Percentiles rank a stretch among this genome's conserved stretches.
These are phyloP conservation scores for Chrysoperla carnea DNA, from an alignment of 1,140 invertebrate genomes.

Conservation along the genomic window DNA sequence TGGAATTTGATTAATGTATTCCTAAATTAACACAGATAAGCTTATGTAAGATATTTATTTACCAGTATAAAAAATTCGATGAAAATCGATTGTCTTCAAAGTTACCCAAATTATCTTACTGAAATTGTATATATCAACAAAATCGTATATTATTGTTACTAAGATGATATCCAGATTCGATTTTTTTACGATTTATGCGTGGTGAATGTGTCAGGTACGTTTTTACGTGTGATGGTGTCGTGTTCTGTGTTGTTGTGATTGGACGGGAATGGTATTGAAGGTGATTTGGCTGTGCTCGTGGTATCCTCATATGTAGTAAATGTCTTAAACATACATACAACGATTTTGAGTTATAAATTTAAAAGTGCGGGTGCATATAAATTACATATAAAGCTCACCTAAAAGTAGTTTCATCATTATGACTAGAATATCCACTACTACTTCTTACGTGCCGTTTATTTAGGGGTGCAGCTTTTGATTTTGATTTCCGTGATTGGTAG, in stretches of 20 bases:
- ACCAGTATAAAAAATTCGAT: too few relatives aligned
- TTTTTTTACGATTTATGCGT: neutral
- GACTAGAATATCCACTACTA: slow-evolving; percentile 56
- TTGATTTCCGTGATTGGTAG: slow-evolving; percentile 41
- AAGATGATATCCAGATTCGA: neutral
- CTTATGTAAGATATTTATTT: too few relatives aligned
- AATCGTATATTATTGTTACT: slow-evolving; percentile 1
- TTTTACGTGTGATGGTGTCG: neutral
- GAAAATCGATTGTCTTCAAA: too few relatives aligned
- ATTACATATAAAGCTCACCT: slow-evolving; percentile 24
- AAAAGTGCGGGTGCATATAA: too few relatives aligned
- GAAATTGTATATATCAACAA: neutral
- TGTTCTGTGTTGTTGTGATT: neutral
- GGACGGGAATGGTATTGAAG: neutral
- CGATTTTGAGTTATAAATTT: too few relatives aligned
- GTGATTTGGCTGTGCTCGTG: neutral
- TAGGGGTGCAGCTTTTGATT: slow-evolving; percentile 31
- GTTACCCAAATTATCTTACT: too few relatives aligned
- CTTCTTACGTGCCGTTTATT: slow-evolving; percentile 44
- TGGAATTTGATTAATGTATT: too few relatives aligned
- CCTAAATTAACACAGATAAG: too few relatives aligned
- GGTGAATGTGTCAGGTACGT: slow-evolving; percentile 2
- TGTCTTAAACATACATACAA: neutral
- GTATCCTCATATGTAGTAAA: slow-evolving; percentile 1
- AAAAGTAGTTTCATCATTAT: slow-evolving; percentile 67